A percentile compares a stretch with the other conserved stretches of the same genome.
These are phyloP conservation scores for Xanthorhoe spadicearia DNA, from an alignment of 2,888 invertebrate genomes.

Conservation along the genomic window DNA sequence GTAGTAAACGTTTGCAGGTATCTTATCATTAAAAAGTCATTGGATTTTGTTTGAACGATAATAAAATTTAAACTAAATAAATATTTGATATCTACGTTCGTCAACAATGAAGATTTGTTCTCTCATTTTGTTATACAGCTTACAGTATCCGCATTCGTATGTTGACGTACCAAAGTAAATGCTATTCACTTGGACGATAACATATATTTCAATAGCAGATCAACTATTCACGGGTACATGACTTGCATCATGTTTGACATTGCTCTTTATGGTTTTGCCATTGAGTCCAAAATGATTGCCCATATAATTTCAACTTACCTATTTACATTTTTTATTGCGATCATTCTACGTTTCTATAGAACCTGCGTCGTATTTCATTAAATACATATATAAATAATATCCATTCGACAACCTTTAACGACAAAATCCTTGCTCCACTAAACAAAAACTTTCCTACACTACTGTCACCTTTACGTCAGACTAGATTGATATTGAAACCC, in stretches of 20 bases:
- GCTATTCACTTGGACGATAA: slow-evolving; percentile 1
- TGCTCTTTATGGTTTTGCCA: slow-evolving; percentile 24
- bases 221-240: slow-evolving; percentile 10
- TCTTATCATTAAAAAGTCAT: not conserved
- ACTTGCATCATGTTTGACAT: slow-evolving; percentile 26
- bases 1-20: not conserved
- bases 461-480: slow-evolving; percentile 35
- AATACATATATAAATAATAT: too few species aligned
- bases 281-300: slow-evolving; percentile 21
- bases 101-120: slow-evolving; percentile 26
- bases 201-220: slow-evolving; percentile 11
- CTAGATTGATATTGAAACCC: slow-evolving; percentile 45
- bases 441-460: slow-evolving; percentile 4
- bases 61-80: slow-evolving; percentile 24
- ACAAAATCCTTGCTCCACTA: slow-evolving; percentile 6
- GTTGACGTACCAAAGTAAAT: slow-evolving; percentile 19
- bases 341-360: not conserved
- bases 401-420: not conserved
- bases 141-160: slow-evolving; percentile 24
- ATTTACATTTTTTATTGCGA: not conserved
- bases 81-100: slow-evolving; percentile 28
- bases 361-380: too few species aligned
- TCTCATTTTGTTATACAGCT: slow-evolving; percentile 24
- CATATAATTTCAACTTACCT: slow-evolving; percentile 9
- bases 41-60: slow-evolving; percentile 7